Evolutionary conservation across 2,113 vertebrate species (phyloP).

Genomic region (Sigmodon hispidus): DNA sequence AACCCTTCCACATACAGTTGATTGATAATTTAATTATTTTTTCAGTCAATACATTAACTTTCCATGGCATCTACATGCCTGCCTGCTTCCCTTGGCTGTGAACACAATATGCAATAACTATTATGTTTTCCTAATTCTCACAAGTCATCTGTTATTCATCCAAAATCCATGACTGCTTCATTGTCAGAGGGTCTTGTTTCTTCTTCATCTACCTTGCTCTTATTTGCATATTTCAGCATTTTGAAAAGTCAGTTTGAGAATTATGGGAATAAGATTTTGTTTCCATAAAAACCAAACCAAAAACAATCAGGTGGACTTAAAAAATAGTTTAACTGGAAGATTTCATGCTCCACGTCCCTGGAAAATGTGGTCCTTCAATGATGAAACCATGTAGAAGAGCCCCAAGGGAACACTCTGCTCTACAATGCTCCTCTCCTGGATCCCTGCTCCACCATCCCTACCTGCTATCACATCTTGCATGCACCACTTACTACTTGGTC

Average conservation of each 20-base stretch:
- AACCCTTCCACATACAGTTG: not conserved
- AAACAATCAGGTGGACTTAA: not conserved
- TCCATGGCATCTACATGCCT: not conserved
- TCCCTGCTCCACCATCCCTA: not conserved
- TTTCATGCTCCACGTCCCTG: not conserved
- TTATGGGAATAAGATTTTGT: not conserved
- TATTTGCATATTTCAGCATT: not conserved
- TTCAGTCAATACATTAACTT: not conserved
- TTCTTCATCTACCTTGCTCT: not conserved
- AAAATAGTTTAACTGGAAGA: not conserved
- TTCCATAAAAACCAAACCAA: not conserved
- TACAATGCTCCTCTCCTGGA: not conserved
- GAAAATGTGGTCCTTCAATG: not conserved
- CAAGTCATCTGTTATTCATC: not conserved
- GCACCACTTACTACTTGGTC: not conserved
- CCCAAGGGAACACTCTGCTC: not conserved
- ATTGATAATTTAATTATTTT: not conserved
- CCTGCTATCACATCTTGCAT: not conserved
- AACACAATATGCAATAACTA: not conserved
- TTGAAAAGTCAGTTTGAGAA: too few species aligned
- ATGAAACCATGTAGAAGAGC: not conserved
- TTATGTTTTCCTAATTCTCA: fast-evolving
- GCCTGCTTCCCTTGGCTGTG: not conserved
- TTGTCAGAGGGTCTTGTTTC: not conserved
- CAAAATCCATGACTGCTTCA: not conserved